Evolutionary conservation across 2,113 vertebrate genomes (phyloP), one percentile per base, ranked within the genome.

Genomic region (Microtus ochrogaster): DNA sequence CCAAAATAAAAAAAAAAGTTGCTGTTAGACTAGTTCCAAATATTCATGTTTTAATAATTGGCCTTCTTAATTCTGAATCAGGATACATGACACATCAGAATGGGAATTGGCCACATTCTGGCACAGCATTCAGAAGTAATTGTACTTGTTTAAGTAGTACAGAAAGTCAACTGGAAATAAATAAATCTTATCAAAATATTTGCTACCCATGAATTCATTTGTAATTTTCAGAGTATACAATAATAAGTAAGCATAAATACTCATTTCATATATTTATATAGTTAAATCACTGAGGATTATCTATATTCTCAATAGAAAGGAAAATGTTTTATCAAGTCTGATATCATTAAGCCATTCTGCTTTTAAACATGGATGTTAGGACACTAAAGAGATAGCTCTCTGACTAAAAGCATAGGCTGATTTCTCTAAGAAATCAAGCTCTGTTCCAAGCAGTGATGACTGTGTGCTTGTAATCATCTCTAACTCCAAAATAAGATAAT

Each of bases 71-170:
- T 65, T 93, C 6, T 87, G 33, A 83, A 28, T 7, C 11, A 9
- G 36, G 0, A 76, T 91, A 88, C 47, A 2, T 44, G 76, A 41
- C 8, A 49, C 3, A 52, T 65, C 28, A 44, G 7, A 44, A 55
- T 5, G 4, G 55, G 55, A 55, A 55, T 19, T 55, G 11, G 1
- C 22, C 3, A 83, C 11, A 0, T 17, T 52, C 1, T 63, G 36
- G 12, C 3, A 7, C n/a, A 13, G 2, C 3, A 17, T 52, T 77
- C 4, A 11, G 12, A 22, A 47, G 8, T 41, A 12, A 72, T 79
- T 92, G 63, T 49, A 72, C 30, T 90, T 39, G 3, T 87, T 94
- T 91, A 78, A 94, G 76, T 87, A 33, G 39, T 49, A 16, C 33
- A 0, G 26, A 82, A 77, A 24, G 5, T 5, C 13, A 17, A 78